phyloP scores from a whole-genome alignment of 2,113 vertebrate genomes.

The Apeltes quadracus region DNA sequence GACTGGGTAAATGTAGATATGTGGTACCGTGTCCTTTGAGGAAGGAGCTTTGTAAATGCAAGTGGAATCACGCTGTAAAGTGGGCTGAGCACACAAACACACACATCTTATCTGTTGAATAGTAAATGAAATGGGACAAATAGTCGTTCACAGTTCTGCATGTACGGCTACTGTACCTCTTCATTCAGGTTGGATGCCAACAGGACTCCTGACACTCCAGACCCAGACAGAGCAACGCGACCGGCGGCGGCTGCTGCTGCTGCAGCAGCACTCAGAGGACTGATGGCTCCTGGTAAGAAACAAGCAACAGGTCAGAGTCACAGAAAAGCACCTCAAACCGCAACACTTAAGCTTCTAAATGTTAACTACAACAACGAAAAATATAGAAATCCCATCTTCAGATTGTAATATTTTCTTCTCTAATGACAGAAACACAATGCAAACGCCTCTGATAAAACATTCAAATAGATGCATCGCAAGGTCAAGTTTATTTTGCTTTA shows the following conservation, averaged over 20 bases:
- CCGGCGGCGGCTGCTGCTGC: slow-evolving; percentile 93
- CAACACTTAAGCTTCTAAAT: neutral
- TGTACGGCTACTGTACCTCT: slow-evolving; percentile 83
- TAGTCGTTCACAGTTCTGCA: neutral
- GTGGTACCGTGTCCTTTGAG: neutral
- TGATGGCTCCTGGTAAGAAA: slow-evolving; percentile 89
- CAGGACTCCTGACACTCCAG: slow-evolving; percentile 91
- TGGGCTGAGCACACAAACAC: slow-evolving; percentile 11
- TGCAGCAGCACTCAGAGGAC: slow-evolving; percentile 93
- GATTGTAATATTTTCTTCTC: neutral
- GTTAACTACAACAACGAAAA: neutral
- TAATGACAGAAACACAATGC: slow-evolving; percentile 2
- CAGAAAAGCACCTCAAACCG: neutral
- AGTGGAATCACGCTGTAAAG: neutral
- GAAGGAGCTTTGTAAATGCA: neutral
- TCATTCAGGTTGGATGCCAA: slow-evolving; percentile 98
- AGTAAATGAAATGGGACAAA: neutral
- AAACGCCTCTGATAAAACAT: neutral
- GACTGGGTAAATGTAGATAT: neutral
- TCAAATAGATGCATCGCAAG: neutral
- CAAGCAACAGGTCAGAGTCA: slow-evolving; percentile 6
- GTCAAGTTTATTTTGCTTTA: no score
- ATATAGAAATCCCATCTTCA: neutral
- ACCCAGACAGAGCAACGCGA: slow-evolving; percentile 93
- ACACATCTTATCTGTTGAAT: neutral